phyloP scores from a whole-genome alignment of 2,797 vertebrate genomes.

The Enteromius radiatus region DNA sequence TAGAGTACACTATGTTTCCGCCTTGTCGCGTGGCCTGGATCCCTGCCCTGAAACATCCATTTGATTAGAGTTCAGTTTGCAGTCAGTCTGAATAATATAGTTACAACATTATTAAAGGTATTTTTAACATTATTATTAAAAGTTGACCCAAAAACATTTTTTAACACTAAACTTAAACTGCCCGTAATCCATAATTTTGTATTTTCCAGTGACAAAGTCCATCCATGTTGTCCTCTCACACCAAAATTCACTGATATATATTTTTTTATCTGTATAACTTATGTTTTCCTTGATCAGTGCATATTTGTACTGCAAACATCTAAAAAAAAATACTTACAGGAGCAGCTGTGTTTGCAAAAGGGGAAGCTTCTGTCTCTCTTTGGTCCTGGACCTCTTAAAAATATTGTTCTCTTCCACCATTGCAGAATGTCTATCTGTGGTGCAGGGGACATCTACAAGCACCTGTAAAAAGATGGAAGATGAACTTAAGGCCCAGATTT shows the following conservation, averaged over 20 bases:
- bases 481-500: background rate
- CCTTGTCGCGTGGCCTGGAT: slow-evolving; percentile 81
- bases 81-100: no score
- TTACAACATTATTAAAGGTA: no score
- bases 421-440: slow-evolving; percentile 89
- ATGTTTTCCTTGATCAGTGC: no score
- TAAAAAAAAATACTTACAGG: slow-evolving; percentile 80
- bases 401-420: slow-evolving; percentile 92
- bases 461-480: slow-evolving; percentile 77
- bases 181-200: no score
- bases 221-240: no score
- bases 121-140: no score
- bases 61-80: background rate
- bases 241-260: no score
- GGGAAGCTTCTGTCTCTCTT: slow-evolving; percentile 88
- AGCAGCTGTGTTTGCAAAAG: slow-evolving; percentile 88
- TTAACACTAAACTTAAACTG: no score
- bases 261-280: no score
- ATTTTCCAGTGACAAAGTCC: no score
- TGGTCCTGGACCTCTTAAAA: slow-evolving; percentile 82
- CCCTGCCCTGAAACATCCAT: slow-evolving; percentile 78
- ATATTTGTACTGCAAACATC: no score
- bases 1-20: slow-evolving; percentile 89
- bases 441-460: slow-evolving; percentile 95
- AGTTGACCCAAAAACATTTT: no score